Conservation (phyloP, 2,113 vertebrate species). For the Cepphus grylle region DNA sequence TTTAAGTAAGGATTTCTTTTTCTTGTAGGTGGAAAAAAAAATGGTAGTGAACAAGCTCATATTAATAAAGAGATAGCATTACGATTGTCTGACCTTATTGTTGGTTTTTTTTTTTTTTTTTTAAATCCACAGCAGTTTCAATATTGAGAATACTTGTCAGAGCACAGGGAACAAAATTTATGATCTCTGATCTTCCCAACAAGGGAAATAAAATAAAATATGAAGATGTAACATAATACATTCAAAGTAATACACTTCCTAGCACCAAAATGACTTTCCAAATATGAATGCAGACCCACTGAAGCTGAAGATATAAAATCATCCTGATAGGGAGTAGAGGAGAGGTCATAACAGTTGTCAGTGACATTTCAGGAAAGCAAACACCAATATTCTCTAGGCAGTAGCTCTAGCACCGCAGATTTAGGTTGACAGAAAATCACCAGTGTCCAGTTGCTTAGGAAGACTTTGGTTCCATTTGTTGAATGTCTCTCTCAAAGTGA, state of each 20-base stretch:
- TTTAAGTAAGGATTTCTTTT: not conserved
- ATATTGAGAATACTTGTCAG: not conserved
- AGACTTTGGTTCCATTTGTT: not conserved
- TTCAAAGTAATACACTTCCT: not conserved
- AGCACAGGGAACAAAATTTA: not conserved
- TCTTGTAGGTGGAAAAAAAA: not conserved
- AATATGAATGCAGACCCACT: not conserved
- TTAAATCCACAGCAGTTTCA: not conserved
- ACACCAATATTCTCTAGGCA: not conserved
- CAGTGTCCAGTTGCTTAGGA: not conserved
- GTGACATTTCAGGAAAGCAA: not conserved
- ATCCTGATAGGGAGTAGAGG: not conserved
- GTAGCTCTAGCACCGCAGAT: not conserved
- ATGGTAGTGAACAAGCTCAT: not conserved
- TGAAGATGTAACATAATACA: not conserved
- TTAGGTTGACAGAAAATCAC: not conserved
- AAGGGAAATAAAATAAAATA: not conserved
- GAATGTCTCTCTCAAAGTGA: not conserved
- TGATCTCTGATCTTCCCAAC: not conserved
- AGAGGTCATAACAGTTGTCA: not conserved
- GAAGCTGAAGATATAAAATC: not conserved
- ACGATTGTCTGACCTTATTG: not conserved
- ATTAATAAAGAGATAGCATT: not conserved
- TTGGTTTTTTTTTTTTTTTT: not conserved
- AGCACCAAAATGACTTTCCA: not conserved